These are phyloP conservation scores for Epiblema foenella DNA, from an alignment of 2,888 invertebrate species.

Conservation along the genomic window DNA sequence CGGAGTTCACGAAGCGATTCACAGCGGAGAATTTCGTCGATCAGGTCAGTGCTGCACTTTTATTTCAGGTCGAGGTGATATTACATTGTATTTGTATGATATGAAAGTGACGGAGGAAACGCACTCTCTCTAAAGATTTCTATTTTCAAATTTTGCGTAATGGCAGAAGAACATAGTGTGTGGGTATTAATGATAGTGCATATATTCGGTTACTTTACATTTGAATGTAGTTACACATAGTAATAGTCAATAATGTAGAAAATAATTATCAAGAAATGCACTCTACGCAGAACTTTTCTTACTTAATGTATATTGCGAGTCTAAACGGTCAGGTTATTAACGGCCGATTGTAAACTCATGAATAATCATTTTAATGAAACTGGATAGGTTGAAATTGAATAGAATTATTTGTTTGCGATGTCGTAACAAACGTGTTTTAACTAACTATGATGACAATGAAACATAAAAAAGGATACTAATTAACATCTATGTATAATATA, in stretches of 20 bases:
- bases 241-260: background rate
- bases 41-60: constrained; percentile 87
- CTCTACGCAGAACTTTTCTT: background rate
- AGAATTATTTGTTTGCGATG: background rate
- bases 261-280: background rate
- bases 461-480: no score
- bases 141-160: constrained; percentile 25
- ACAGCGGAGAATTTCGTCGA: constrained; percentile 95
- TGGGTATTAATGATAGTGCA: constrained; percentile 1
- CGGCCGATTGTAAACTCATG: background rate
- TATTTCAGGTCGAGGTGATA: constrained; percentile 39
- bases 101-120: constrained; percentile 26
- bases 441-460: no score
- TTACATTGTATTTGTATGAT: background rate
- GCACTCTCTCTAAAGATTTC: constrained; percentile 24
- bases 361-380: constrained; percentile 8
- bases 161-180: constrained; percentile 9
- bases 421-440: background rate
- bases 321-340: background rate
- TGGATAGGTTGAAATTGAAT: background rate
- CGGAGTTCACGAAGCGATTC: constrained; percentile 93
- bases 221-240: background rate
- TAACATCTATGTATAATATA: no score
- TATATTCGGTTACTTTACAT: background rate
- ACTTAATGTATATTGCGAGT: constrained; percentile 1